phyloP scores from a whole-genome alignment of 2,797 vertebrate species.

The Buceros bicornis region DNA sequence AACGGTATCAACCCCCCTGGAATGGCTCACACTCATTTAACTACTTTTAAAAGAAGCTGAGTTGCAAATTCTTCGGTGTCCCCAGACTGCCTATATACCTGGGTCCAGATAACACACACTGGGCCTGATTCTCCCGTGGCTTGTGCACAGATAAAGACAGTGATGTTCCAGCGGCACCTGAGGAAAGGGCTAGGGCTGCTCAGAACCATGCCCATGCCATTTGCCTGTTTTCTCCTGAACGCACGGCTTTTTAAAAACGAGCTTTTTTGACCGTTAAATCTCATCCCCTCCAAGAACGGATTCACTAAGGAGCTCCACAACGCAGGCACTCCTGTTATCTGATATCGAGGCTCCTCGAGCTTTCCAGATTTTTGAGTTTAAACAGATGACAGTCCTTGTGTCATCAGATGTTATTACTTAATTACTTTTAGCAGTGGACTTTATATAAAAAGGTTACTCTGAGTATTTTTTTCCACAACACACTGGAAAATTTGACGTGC shows the following conservation, averaged over 20 bases:
- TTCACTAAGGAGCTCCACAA: not conserved
- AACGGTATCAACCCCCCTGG: conserved; percentile 27
- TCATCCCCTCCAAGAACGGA: not conserved
- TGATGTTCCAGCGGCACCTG: not conserved
- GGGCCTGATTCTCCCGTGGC: not conserved
- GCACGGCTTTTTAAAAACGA: not conserved
- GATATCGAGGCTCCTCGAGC: conserved; percentile 43
- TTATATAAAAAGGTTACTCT: conserved; percentile 35
- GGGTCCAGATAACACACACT: not conserved
- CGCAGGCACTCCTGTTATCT: conserved; percentile 36
- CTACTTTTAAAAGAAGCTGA: not conserved
- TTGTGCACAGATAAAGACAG: not conserved
- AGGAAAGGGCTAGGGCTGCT: not conserved
- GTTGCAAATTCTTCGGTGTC: not conserved
- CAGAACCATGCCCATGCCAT: not conserved
- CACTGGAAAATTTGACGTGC: conserved; percentile 18
- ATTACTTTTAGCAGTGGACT: conserved; percentile 55
- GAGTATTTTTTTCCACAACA: conserved; percentile 54
- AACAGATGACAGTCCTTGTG: conserved; percentile 72
- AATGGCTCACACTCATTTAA: conserved; percentile 29
- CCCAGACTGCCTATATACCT: not conserved
- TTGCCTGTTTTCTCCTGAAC: not conserved
- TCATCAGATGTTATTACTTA: conserved; percentile 74
- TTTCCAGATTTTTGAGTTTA: conserved; percentile 71
- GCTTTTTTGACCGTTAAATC: not conserved